Evolutionary conservation across 2,113 vertebrate genomes (phyloP).

Genomic region (Eurypyga helias): DNA sequence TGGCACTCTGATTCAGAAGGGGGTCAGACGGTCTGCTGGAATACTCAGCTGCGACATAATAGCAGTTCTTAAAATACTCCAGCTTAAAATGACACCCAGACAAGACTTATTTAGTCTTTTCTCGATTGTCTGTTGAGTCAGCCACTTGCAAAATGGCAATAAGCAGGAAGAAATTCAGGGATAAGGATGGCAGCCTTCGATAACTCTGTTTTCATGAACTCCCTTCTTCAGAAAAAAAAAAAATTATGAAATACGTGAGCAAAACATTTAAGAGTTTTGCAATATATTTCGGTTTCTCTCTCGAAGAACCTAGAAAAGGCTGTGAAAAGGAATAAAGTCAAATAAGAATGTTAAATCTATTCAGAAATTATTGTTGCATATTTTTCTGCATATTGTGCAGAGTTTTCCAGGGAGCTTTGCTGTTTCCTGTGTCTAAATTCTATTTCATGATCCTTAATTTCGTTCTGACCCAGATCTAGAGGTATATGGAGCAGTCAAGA

Average conservation of each 20-base stretch:
- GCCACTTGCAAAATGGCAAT: constrained; percentile 4
- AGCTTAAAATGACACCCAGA: constrained; percentile 34
- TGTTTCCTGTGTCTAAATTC: neutral
- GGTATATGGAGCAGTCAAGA: neutral
- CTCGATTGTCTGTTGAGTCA: constrained; percentile 47
- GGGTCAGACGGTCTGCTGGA: constrained; percentile 24
- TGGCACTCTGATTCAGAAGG: neutral
- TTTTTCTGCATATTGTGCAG: neutral
- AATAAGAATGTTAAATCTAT: neutral
- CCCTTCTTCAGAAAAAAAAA: constrained; percentile 1
- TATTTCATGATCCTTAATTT: neutral
- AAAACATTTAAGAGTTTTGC: neutral
- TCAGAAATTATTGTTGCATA: neutral
- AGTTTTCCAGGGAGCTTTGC: neutral
- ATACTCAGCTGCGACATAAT: constrained; percentile 28
- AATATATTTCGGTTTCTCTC: neutral
- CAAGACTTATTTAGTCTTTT: constrained; percentile 43
- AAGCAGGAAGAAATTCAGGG: constrained; percentile 13
- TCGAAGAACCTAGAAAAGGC: neutral
- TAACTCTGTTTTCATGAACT: neutral
- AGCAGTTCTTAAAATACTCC: constrained; percentile 38
- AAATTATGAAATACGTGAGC: neutral
- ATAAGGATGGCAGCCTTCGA: neutral
- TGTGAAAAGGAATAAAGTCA: neutral
- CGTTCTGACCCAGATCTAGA: neutral